These are phyloP conservation scores for Eremophila alpestris DNA, from an alignment of 2,797 vertebrate genomes.

Conservation along the genomic window DNA sequence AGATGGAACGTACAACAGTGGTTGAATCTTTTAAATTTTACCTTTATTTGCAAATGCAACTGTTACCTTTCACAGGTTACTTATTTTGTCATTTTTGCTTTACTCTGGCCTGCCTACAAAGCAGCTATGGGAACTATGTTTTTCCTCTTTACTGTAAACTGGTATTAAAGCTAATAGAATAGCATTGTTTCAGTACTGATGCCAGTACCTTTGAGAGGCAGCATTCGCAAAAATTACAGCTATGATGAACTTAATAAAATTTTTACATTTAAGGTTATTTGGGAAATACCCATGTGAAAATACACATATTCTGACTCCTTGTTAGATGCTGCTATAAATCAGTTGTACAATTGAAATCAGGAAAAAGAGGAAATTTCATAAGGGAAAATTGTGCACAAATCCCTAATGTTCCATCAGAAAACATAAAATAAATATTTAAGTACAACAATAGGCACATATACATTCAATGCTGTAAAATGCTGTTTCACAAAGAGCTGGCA, in stretches of 20 bases:
- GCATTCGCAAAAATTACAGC: neutral
- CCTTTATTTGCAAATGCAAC: neutral
- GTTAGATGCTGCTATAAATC: neutral
- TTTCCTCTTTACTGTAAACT: neutral
- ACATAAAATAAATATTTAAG: neutral
- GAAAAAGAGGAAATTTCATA: neutral
- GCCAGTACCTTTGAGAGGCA: neutral
- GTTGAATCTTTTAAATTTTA: neutral
- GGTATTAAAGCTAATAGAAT: neutral
- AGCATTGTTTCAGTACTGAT: neutral
- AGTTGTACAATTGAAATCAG: neutral
- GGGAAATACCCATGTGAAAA: neutral
- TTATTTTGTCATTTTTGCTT: neutral
- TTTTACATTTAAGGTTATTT: neutral
- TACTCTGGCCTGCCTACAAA: neutral
- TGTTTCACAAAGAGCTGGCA: neutral
- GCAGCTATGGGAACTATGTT: neutral
- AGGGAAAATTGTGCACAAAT: neutral
- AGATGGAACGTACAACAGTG: slow-evolving; percentile 60
- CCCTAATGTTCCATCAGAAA: neutral
- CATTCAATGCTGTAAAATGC: neutral
- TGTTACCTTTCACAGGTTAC: neutral
- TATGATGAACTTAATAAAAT: neutral
- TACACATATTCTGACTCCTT: neutral
- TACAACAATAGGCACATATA: neutral